Conservation (phyloP, 2,797 vertebrate species). For the Crocidura indochinensis region DNA sequence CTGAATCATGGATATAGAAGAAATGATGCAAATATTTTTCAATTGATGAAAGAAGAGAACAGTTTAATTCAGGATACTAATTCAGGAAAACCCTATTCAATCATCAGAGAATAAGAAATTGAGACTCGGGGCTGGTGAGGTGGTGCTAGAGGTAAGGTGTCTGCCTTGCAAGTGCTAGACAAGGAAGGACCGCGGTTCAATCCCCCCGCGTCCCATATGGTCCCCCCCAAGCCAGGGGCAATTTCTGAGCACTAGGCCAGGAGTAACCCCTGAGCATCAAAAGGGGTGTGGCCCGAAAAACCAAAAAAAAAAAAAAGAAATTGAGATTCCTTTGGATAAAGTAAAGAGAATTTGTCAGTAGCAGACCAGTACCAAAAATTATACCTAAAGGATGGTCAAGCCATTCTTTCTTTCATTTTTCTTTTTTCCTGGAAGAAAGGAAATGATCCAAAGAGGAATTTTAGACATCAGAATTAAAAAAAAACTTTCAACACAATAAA, state of each 20-base stretch:
- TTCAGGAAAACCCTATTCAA: not conserved
- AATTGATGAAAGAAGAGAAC: not conserved
- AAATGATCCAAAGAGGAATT: not conserved
- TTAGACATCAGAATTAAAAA: not conserved
- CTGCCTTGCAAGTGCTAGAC: too few relatives aligned
- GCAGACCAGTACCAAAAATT: not conserved
- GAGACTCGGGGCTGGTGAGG: too few relatives aligned
- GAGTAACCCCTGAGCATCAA: too few relatives aligned
- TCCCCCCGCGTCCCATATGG: too few relatives aligned
- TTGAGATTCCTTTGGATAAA: not conserved
- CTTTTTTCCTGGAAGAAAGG: not conserved
- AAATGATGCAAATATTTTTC: not conserved
- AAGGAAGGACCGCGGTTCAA: too few relatives aligned
- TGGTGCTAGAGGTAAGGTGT: too few relatives aligned
- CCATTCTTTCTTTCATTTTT: not conserved
- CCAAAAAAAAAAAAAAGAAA: too few relatives aligned
- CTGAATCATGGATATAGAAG: slow-evolving; percentile 34
- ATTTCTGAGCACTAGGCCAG: too few relatives aligned
- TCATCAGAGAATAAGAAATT: not conserved
- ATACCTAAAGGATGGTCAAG: not conserved
- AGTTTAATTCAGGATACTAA: not conserved
- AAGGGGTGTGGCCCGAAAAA: too few relatives aligned
- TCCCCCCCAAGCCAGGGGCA: too few relatives aligned
- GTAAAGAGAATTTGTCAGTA: not conserved
- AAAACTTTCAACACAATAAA: not conserved